Conservation (phyloP, 2,888 invertebrate species). For the Euproctis similis region DNA sequence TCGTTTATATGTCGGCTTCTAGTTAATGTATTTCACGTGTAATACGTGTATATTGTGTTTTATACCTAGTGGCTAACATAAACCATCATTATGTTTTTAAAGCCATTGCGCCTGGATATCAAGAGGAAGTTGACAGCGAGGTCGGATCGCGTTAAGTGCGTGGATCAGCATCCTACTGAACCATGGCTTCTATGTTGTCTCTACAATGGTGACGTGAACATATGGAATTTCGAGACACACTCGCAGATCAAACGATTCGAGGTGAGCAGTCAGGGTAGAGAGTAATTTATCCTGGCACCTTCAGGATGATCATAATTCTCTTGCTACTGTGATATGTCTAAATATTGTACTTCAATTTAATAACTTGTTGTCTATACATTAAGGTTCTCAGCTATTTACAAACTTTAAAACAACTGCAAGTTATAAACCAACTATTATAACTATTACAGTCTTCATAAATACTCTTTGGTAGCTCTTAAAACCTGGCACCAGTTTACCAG, state of each 20-base stretch:
- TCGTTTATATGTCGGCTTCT: conserved; percentile 46
- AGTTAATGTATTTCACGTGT: conserved; percentile 29
- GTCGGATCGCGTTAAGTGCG: conserved; percentile 98
- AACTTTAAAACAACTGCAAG: no score
- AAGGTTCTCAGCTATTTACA: no score
- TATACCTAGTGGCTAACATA: conserved; percentile 16
- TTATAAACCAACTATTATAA: no score
- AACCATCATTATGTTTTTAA: conserved; percentile 41
- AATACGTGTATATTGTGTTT: conserved; percentile 25
- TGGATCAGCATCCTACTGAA: conserved; percentile 97
- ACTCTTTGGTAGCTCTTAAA: no score
- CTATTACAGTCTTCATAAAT: no score
- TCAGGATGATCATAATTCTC: no score
- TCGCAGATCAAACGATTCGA: conserved; percentile 89
- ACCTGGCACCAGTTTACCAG: no score
- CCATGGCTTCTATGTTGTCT: conserved; percentile 99
- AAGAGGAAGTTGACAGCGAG: conserved; percentile 98
- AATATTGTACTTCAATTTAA: no score
- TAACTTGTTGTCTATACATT: no score
- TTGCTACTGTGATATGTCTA: no score
- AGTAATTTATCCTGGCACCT: no score
- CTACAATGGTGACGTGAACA: conserved; percentile 99
- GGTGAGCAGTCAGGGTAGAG: no score
- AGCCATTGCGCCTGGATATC: conserved; percentile 98
- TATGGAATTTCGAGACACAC: conserved; percentile 99